Evolutionary conservation across 2,888 invertebrate species (phyloP).

Genomic region (Adelphocoris suturalis): DNA sequence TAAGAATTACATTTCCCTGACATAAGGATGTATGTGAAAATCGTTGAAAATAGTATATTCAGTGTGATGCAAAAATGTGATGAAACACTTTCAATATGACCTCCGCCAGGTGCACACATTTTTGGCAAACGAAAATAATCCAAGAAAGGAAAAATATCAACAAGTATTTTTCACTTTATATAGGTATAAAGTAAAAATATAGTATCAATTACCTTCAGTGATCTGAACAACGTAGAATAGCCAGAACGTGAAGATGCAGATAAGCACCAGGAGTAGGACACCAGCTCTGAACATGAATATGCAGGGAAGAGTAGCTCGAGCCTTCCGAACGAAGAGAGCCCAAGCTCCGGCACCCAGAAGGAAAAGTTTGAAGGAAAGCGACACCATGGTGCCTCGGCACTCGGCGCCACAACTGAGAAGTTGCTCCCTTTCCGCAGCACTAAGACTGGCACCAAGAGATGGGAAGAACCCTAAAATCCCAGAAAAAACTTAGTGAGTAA

Average conservation of each 20-base stretch:
- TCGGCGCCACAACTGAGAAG: conserved; percentile 92
- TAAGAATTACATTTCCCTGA: too few species aligned
- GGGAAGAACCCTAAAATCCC: conserved; percentile 84
- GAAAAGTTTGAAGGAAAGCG: conserved; percentile 93
- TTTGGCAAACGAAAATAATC: too few species aligned
- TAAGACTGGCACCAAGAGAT: conserved; percentile 83
- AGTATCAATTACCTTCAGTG: conserved; percentile 77
- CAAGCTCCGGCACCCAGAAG: conserved; percentile 93
- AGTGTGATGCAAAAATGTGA: too few species aligned
- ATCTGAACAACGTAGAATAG: conserved; percentile 96
- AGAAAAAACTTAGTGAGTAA: neutral
- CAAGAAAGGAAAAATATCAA: too few species aligned
- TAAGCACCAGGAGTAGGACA: conserved; percentile 91
- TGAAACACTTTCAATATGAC: too few species aligned
- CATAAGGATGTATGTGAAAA: too few species aligned
- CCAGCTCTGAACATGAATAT: conserved; percentile 94
- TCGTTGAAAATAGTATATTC: too few species aligned
- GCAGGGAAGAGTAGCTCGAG: conserved; percentile 92
- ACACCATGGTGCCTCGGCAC: conserved; percentile 95
- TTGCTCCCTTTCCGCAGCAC: conserved; percentile 84
- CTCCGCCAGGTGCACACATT: too few species aligned
- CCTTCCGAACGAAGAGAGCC: conserved; percentile 93
- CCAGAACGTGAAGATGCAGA: conserved; percentile 98
- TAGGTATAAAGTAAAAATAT: too few species aligned
- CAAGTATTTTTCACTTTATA: too few species aligned